Evolutionary conservation across 1,140 invertebrate species (phyloP), one percentile per base, ranked within the genome.

Genomic region (Liolophura sinensis): DNA sequence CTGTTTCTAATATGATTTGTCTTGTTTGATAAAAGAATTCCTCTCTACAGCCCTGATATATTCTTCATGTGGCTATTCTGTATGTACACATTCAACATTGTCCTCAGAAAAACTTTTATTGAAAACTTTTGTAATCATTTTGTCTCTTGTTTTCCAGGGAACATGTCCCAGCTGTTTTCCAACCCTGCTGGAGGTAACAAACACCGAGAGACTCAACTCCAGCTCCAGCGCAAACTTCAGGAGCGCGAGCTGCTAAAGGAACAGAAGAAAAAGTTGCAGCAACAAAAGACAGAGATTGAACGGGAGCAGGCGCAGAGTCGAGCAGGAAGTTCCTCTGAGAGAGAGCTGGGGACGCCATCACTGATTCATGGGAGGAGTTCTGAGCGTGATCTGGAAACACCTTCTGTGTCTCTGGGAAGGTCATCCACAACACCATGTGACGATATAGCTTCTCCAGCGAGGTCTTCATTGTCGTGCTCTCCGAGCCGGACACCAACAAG

Each of bases 171-270:
- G 54, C 73, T 84, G 71, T 81, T 74, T 69, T 82, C 80, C 18
- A 68, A 77, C 78, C 72, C 70, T 62, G 71, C 77, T 68, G 71
- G 81, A 55, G 86, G 78, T 16, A 73, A 81, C 64, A 88, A 88
- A 76, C 86, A 90, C 62, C 84, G 87, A 66, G 89, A 90, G 77
- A 87, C 88, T 48, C 88, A 89, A 69, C 72, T 90, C 58, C 89
- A 90, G 68, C 84, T 91, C 52, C 89, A 90, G 75, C 85, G 87
- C 54, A 91, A 91, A 80, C 82, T 91, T 51, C 88, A 91, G 60
- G 89, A 92, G 80, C 88, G 89, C 62, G 90, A 92, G 77, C 82
- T 90, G 20, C 88, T 89, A 54, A 89, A 89, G 68, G 90, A 92
- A 75, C 88, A 91, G 73, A 92, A 92, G 78, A 86, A 89, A 70